Conservation (phyloP, 1,140 invertebrate genomes). For the Drosophila funebris region DNA sequence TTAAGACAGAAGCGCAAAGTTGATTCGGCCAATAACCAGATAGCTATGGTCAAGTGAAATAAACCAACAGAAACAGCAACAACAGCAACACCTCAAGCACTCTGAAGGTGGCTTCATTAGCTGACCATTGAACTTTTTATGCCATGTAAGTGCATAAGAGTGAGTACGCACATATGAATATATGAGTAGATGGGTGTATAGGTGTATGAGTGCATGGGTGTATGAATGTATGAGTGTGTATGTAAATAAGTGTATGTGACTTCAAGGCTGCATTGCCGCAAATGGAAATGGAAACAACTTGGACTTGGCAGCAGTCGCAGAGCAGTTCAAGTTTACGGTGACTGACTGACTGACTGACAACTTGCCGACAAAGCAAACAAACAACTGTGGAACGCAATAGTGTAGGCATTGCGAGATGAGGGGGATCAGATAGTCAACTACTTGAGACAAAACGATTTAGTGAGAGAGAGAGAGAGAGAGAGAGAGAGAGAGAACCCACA, state of each 20-base stretch:
- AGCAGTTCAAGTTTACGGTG: conserved; percentile 64
- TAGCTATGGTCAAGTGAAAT: conserved; percentile 10
- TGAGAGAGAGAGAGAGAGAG: neutral
- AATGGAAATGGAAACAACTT: conserved; percentile 54
- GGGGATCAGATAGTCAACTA: neutral
- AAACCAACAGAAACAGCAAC: neutral
- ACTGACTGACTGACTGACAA: conserved; percentile 32
- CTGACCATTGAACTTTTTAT: conserved; percentile 59
- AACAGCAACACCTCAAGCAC: neutral
- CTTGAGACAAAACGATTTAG: conserved; percentile 59
- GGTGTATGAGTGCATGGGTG: no score
- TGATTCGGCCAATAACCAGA: conserved; percentile 47
- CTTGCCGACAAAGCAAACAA: conserved; percentile 61
- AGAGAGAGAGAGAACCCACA: conserved; percentile 5
- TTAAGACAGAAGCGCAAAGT: conserved; percentile 39
- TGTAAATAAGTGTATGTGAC: conserved; percentile 46
- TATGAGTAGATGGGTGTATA: neutral
- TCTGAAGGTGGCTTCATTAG: conserved; percentile 60
- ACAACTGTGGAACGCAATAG: neutral
- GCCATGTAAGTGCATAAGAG: conserved; percentile 45
- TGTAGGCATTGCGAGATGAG: neutral
- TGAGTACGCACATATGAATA: conserved; percentile 11
- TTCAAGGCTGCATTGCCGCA: conserved; percentile 57
- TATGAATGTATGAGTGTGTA: conserved; percentile 20
- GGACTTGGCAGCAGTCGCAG: conserved; percentile 44